Evolutionary conservation across 1,140 invertebrate species (phyloP).

Genomic region (Andricus grossulariae): DNA sequence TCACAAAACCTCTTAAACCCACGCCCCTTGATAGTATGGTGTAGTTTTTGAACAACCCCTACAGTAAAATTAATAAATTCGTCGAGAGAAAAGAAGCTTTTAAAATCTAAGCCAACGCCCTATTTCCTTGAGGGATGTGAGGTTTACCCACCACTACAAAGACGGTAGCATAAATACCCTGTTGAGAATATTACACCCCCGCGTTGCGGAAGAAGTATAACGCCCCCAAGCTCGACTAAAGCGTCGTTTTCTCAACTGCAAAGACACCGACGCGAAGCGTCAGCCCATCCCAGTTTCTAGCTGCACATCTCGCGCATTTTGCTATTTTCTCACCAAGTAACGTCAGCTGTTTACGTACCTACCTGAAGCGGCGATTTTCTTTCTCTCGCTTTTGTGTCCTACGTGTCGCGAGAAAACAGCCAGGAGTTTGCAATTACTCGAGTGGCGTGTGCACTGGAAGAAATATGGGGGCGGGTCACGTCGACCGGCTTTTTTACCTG

Average conservation of each 20-base stretch:
- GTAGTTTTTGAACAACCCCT: no score
- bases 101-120: not conserved
- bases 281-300: constrained; percentile 8
- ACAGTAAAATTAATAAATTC: not conserved
- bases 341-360: constrained; percentile 10
- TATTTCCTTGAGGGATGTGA: not conserved
- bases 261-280: not conserved
- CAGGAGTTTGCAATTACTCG: constrained; percentile 27
- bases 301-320: not conserved
- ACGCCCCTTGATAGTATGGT: no score
- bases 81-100: not conserved
- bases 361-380: not conserved
- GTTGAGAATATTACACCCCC: not conserved
- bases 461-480: not conserved
- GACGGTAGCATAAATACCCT: not conserved
- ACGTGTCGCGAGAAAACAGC: constrained; percentile 5
- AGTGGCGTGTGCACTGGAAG: not conserved
- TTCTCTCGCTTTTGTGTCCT: constrained; percentile 1
- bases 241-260: constrained; percentile 16
- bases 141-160: not conserved
- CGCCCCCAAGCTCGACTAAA: constrained; percentile 7
- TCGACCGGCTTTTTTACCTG: not conserved
- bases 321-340: constrained; percentile 6
- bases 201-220: not conserved
- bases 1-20: no score